Percentiles rank a stretch among this genome's conserved stretches.
Evolutionary conservation across 2,888 invertebrate species (phyloP).

Genomic region (Dicycla oo): DNA sequence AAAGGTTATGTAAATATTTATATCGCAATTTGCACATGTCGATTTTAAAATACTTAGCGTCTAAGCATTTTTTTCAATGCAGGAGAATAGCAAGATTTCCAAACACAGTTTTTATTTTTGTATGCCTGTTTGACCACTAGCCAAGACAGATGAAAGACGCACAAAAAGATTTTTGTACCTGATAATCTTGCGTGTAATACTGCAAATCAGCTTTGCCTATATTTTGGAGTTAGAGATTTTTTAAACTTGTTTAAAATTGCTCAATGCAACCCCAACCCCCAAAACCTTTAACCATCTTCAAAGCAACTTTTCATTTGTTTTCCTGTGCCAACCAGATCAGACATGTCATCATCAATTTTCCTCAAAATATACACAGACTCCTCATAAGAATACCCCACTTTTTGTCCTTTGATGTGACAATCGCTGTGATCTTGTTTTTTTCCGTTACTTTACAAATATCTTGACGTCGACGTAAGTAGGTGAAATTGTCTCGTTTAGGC

Average conservation of each 20-base stretch:
- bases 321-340: neutral
- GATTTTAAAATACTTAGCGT: neutral
- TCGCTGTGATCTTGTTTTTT: conserved; percentile 62
- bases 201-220: too few relatives aligned
- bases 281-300: neutral
- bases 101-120: too few relatives aligned
- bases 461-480: conserved; percentile 45
- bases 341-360: conserved; percentile 13
- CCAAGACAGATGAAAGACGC: too few relatives aligned
- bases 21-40: too few relatives aligned
- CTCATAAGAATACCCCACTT: neutral
- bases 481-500: conserved; percentile 53
- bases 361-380: conserved; percentile 18
- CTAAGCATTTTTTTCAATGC: neutral
- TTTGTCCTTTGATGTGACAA: conserved; percentile 58
- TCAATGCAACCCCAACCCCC: too few relatives aligned
- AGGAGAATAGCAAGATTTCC: neutral
- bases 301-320: neutral
- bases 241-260: neutral
- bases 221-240: neutral
- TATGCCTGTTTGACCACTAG: too few relatives aligned
- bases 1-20: neutral
- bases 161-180: too few relatives aligned
- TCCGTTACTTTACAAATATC: conserved; percentile 59
- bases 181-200: too few relatives aligned